Conservation (phyloP, 2,888 invertebrate species). For the Microplitis manilae region DNA sequence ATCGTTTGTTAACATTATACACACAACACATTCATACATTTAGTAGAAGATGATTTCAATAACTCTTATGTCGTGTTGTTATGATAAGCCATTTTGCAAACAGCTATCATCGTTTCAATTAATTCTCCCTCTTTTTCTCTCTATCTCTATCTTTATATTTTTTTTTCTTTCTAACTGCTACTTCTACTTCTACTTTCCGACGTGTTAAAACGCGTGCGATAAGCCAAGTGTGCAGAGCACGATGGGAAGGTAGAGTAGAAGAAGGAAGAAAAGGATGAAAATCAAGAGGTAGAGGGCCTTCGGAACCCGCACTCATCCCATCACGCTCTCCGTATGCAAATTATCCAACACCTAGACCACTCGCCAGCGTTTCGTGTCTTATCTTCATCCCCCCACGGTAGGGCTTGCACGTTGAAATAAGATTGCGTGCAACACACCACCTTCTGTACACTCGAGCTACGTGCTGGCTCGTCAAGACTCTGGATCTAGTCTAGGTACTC, state of each 20-base stretch:
- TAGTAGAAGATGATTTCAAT: constrained; percentile 15
- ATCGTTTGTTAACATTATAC: constrained; percentile 6
- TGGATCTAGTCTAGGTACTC: constrained; percentile 3
- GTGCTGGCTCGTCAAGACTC: constrained; percentile 29
- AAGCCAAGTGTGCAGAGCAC: constrained; percentile 2
- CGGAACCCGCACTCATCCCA: constrained; percentile 35
- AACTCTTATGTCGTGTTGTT: constrained; percentile 20
- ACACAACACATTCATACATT: background rate
- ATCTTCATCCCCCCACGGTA: constrained; percentile 54
- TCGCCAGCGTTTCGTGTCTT: constrained; percentile 59
- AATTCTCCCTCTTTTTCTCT: constrained; percentile 21
- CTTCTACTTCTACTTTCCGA: background rate
- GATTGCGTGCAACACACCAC: constrained; percentile 55
- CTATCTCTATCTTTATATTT: background rate
- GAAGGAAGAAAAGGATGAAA: constrained; percentile 17
- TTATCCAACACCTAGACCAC: constrained; percentile 58
- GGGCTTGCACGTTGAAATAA: constrained; percentile 49
- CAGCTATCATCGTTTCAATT: constrained; percentile 36
- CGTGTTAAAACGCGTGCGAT: constrained; percentile 24
- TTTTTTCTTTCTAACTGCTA: constrained; percentile 4
- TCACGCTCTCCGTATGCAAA: constrained; percentile 57
- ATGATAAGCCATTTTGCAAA: constrained; percentile 29
- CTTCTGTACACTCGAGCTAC: constrained; percentile 22
- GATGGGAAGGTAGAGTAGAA: constrained; percentile 12
- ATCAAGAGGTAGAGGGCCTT: constrained; percentile 16